A percentile compares a stretch with the other conserved stretches of the same genome.
These are phyloP conservation scores for Vollenhovia emeryi DNA, from an alignment of 1,140 invertebrate species.

Conservation along the genomic window DNA sequence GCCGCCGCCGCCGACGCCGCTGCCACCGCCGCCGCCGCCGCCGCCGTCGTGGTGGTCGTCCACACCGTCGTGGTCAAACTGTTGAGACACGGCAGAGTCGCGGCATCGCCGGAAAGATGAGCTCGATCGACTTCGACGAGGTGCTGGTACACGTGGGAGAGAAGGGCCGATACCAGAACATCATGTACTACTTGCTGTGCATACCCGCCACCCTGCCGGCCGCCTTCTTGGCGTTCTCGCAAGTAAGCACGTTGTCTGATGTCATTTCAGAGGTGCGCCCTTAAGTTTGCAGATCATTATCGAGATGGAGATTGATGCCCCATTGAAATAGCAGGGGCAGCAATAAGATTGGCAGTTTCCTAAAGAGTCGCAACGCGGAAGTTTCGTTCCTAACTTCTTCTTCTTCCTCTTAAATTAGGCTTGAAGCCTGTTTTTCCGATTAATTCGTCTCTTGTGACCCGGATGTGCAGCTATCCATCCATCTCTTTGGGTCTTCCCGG, in stretches of 20 bases:
- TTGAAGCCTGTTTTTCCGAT: too few species aligned
- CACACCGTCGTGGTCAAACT: constrained; percentile 31
- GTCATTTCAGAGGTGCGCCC: background rate
- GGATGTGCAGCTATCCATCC: too few species aligned
- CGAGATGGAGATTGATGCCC: background rate
- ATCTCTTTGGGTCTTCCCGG: too few species aligned
- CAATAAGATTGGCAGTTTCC: too few species aligned
- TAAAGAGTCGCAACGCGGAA: background rate
- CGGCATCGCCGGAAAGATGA: constrained; percentile 80
- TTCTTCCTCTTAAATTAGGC: too few species aligned
- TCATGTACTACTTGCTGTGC: constrained; percentile 90
- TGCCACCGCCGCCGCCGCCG: constrained; percentile 14
- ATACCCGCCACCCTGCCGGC: constrained; percentile 89
- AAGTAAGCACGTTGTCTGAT: constrained; percentile 80
- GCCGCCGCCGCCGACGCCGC: constrained; percentile 21
- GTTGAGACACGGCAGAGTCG: constrained; percentile 53
- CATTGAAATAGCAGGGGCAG: background rate
- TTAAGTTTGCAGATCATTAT: background rate
- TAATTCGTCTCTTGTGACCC: too few species aligned
- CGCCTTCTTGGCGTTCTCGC: constrained; percentile 89
- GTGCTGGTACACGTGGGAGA: constrained; percentile 88
- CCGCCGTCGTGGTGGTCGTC: constrained; percentile 11
- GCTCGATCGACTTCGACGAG: constrained; percentile 89
- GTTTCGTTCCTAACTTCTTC: background rate
- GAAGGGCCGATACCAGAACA: constrained; percentile 89